Conservation (phyloP, 2,888 invertebrate genomes). For the Anticlea derivata region DNA sequence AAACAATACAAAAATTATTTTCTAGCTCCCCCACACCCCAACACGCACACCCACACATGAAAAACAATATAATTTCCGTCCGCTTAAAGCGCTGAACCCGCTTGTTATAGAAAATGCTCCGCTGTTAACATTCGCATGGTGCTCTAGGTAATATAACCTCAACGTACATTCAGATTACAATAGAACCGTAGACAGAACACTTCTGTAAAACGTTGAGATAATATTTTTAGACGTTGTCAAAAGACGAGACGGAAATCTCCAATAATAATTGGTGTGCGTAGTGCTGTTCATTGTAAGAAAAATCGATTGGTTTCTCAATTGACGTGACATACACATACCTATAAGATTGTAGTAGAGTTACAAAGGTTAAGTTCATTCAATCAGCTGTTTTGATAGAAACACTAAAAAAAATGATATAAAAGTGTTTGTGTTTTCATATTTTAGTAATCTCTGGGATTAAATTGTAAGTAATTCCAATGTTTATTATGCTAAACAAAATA, state of each 20-base stretch:
- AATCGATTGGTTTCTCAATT: neutral
- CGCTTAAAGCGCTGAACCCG: constrained; percentile 22
- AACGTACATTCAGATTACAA: constrained; percentile 5
- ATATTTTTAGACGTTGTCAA: constrained; percentile 10
- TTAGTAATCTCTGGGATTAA: neutral
- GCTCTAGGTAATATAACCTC: constrained; percentile 27
- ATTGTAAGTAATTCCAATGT: constrained; percentile 13
- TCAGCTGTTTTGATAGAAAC: constrained; percentile 18
- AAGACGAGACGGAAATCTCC: no score
- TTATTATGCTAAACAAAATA: no score
- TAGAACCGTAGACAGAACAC: neutral
- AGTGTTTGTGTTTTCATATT: constrained; percentile 12
- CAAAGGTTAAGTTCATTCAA: constrained; percentile 42
- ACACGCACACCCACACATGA: no score
- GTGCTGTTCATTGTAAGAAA: neutral
- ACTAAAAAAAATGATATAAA: constrained; percentile 22
- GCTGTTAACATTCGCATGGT: neutral
- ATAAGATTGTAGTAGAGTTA: constrained; percentile 33
- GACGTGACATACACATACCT: neutral
- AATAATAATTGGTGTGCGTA: no score
- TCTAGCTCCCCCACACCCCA: no score
- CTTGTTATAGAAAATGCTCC: constrained; percentile 12
- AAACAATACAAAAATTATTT: no score
- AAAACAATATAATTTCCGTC: no score
- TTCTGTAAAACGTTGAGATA: neutral